Evolutionary conservation across 2,888 invertebrate genomes (phyloP), one percentile per base, ranked within the genome.

Genomic region (Brassicogethes aeneus): DNA sequence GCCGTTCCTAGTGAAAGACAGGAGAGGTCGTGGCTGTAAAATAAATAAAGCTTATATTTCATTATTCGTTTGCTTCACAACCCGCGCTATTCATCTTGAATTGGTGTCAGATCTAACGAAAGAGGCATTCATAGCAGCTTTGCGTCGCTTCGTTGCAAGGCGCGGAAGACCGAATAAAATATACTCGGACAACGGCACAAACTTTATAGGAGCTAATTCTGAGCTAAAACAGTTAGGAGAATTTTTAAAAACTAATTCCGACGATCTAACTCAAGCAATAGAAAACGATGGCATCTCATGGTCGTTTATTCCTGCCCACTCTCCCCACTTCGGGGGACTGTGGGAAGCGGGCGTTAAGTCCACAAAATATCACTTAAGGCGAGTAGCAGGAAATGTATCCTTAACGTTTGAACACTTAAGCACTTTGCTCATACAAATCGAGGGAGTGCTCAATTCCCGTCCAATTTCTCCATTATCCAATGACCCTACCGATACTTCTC

Each of bases 31-130:
- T 3, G 40, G 43, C 30, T 37, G 32, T 12, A 37, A 31, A 17
- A 37, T 23, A 12, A 16, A 39, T 8, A 39, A 45, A 15, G 17
- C 37, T 13, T 44, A 45, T 17, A 37, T 45, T 31, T 33, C 32
- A 8, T 17, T 43, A 15, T 45, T 48, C 16, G 30, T 47, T 17
- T 46, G 47, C 31, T 36, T 40, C 12, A 16, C 13, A 7, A 42
- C 48, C 2, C 46, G 46, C 17, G 46, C 46, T 2, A 31, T 44
- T 36, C 46, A 48, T 32, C 30, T 42, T 14, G 48, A 48, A 34
- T 16, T 45, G n/a, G 45, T 48, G 8, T 39, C 35, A 3, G 42
- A 40, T 36, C 37, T 45, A 3, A 40, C 34, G n/a, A 38, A 31
- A 2, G 39, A 45, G 10, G 38, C n/a, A n/a, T 47, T 47, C 37